Conservation (phyloP, 30 jellyfish, hydroid and myxozoan species). For the Rhopilema esculentum region DNA sequence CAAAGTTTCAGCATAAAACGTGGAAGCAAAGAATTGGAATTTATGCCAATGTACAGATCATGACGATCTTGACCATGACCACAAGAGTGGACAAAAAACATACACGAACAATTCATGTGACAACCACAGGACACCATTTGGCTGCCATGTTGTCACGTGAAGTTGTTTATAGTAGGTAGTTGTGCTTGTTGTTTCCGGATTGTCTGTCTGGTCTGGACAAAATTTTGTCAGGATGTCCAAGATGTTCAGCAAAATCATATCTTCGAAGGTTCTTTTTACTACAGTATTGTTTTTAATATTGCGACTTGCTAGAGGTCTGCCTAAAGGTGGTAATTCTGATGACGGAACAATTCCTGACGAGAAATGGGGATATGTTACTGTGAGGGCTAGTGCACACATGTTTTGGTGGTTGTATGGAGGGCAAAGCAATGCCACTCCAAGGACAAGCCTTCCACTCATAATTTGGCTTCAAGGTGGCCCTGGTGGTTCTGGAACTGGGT, state of each 20-base stretch:
- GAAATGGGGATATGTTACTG: slow-evolving; percentile 94
- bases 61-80: too few relatives aligned
- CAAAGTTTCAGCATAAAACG: too few relatives aligned
- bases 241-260: not conserved
- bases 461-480: slow-evolving; percentile 98
- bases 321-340: not conserved
- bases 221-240: not conserved
- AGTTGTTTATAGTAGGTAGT: not conserved
- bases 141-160: not conserved
- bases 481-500: slow-evolving; percentile 93
- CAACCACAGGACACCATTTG: not conserved
- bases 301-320: not conserved
- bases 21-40: too few relatives aligned
- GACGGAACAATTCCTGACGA: slow-evolving; percentile 76
- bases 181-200: too few relatives aligned
- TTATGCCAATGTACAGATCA: too few relatives aligned
- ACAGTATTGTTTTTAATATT: not conserved
- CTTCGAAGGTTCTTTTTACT: not conserved
- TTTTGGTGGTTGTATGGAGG: slow-evolving; percentile 97
- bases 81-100: too few relatives aligned
- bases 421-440: slow-evolving; percentile 35
- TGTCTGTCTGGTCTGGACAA: too few relatives aligned
- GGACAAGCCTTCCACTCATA: slow-evolving; percentile 70
- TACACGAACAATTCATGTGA: too few relatives aligned
- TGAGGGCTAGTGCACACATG: slow-evolving; percentile 89